phyloP scores from a whole-genome alignment of 2,888 invertebrate genomes.

The Clostera curtula region DNA sequence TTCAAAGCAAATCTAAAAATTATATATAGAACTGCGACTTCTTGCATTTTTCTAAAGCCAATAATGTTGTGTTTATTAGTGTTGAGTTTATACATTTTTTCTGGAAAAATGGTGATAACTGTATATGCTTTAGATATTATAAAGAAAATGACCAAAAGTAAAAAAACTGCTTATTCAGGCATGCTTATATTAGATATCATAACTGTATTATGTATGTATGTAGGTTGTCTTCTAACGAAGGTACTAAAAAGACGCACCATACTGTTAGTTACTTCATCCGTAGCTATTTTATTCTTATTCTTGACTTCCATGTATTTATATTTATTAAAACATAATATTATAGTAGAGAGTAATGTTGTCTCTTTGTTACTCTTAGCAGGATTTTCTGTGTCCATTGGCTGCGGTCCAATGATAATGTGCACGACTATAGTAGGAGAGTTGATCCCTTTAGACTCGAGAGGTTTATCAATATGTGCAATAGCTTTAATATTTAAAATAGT shows the following conservation, averaged over 20 bases:
- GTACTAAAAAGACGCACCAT: constrained; percentile 21
- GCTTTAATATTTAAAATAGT: constrained; percentile 13
- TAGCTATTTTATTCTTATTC: constrained; percentile 18
- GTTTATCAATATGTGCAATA: constrained; percentile 12
- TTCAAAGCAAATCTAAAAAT: neutral
- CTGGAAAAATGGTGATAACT: constrained; percentile 12
- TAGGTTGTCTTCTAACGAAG: constrained; percentile 25
- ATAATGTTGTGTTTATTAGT: constrained; percentile 4
- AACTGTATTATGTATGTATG: constrained; percentile 27
- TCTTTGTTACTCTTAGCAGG: constrained; percentile 6
- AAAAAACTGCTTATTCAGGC: constrained; percentile 25
- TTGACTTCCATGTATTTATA: constrained; percentile 8
- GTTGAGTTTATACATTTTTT: constrained; percentile 6
- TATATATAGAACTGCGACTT: neutral
- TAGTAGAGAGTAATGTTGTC: constrained; percentile 9
- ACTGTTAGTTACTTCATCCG: constrained; percentile 17
- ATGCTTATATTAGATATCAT: constrained; percentile 36
- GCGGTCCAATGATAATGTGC: constrained; percentile 32
- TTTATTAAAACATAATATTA: constrained; percentile 7
- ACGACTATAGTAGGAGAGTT: constrained; percentile 26
- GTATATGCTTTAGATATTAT: constrained; percentile 31
- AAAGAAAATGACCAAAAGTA: constrained; percentile 22
- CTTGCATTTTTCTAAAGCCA: constrained; percentile 10
- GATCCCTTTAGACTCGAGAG: constrained; percentile 20
- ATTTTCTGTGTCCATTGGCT: constrained; percentile 23